phyloP scores from a whole-genome alignment of 2,113 vertebrate genomes.

The Puffinus mauretanicus region DNA sequence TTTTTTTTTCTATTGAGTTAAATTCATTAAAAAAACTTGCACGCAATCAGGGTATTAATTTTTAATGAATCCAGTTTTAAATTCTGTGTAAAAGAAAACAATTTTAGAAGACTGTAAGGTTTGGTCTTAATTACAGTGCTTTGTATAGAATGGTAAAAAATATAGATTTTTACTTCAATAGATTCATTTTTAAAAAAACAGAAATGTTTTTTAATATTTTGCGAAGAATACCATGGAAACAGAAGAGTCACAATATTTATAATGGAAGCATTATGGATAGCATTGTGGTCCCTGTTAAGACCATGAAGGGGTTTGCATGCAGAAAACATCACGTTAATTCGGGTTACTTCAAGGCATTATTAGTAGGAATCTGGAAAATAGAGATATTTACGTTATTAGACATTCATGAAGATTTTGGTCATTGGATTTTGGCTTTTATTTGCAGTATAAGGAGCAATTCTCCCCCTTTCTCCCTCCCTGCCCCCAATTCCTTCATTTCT shows the following conservation, averaged over 20 bases:
- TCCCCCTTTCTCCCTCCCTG: rapidly evolving
- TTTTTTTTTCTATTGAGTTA: neutral
- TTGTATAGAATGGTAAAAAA: neutral
- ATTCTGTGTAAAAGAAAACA: neutral
- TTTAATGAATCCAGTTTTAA: neutral
- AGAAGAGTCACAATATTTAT: neutral
- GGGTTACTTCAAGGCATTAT: neutral
- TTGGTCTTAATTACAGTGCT: neutral
- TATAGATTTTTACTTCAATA: neutral
- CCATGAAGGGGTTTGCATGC: neutral
- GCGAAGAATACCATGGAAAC: neutral
- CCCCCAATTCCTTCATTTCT: neutral
- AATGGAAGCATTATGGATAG: neutral
- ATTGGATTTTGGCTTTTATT: neutral
- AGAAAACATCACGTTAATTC: neutral
- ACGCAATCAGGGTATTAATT: neutral
- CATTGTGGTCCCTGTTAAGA: neutral
- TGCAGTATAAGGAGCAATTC: neutral
- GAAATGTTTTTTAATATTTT: neutral
- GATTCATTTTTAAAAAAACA: neutral
- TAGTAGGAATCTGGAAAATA: neutral
- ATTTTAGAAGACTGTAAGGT: neutral
- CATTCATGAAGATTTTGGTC: neutral
- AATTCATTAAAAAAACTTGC: neutral
- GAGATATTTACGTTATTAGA: neutral